A percentile compares a stretch with the other conserved stretches of the same genome.
Evolutionary conservation across 1,140 invertebrate genomes (phyloP).

Genomic region (Neodiprion fabricii): DNA sequence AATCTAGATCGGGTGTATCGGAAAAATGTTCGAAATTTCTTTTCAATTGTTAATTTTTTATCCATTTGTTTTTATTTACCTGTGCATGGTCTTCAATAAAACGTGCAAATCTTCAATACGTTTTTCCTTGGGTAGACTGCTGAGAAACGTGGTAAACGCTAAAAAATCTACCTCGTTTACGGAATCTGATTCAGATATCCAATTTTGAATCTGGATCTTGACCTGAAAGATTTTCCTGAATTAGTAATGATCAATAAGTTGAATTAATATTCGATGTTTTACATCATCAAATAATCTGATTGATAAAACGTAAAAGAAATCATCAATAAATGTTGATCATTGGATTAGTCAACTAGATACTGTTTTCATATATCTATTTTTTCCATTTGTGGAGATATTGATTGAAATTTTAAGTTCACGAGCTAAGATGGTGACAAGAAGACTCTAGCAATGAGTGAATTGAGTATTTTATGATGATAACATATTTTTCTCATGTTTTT

Average conservation of each 20-base stretch:
- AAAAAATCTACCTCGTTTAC: conserved; percentile 55
- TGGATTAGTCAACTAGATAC: too few relatives aligned
- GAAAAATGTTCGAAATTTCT: too few relatives aligned
- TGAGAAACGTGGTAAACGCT: conserved; percentile 53
- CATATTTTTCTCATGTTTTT: too few relatives aligned
- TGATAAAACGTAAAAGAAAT: not conserved
- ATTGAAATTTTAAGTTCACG: too few relatives aligned
- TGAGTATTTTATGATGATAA: too few relatives aligned
- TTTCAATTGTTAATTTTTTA: conserved; percentile 30
- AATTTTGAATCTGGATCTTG: conserved; percentile 54
- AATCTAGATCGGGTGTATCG: too few relatives aligned
- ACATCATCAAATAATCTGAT: not conserved
- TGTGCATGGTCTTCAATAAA: conserved; percentile 55
- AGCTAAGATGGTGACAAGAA: too few relatives aligned
- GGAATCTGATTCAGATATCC: conserved; percentile 47
- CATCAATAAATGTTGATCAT: not conserved
- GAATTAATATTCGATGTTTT: too few relatives aligned
- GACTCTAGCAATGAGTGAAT: too few relatives aligned
- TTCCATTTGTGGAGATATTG: too few relatives aligned
- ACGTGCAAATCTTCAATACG: conserved; percentile 53
- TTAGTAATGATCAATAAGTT: too few relatives aligned
- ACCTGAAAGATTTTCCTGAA: conserved; percentile 34
- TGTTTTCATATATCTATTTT: too few relatives aligned
- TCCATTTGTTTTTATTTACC: conserved; percentile 33
- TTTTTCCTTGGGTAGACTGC: conserved; percentile 52